Base-by-base conservation (phyloP, 2,888 invertebrate species). In the Lysandra bellargus region DNA sequence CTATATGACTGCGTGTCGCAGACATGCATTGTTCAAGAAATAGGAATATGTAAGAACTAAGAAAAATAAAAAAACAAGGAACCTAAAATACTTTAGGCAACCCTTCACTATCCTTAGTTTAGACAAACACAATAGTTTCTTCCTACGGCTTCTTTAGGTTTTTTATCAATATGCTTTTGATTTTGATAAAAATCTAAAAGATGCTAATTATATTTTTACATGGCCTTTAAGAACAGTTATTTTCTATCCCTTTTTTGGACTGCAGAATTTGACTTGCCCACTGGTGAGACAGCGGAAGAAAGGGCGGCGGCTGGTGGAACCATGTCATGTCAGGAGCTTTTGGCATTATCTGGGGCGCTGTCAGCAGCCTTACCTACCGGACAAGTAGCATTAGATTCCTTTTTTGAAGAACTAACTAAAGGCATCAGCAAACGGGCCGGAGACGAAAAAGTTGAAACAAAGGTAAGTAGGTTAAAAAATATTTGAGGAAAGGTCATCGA, bases 361-460 rank as follows among this genome's bases (percentile, higher is more conserved):
- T 98, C 98, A 82, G 98, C 98, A 0, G 98, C 98, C 0, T 91
- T 98, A 81, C 98, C 98, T 2, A 98, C 98, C 4, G 98, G 98
- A 33, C 98, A 97, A 89, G 96, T 97, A 73, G 97, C 97, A 17
- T 91, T 98, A 78, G 97, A 98, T 87, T 97, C 97, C 0, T 97
- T 98, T 90, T 97, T 98, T 86, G 96, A 96, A 86, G 97, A 97
- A 78, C 93, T 98, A 76, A 97, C 97, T 12, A 97, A 97, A 87
- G 97, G 97, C 83, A 96, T 96, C 84, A 92, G 92, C 82, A 95
- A 95, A 82, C 86, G 95, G 80, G 92, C 94, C 6, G 93, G 93
- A 1, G 94, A 93, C 9, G 94, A 93, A 77, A 95, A 93, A 82
- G 81, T 83, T 78, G 94, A 93, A 81, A 87, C 91, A 0, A 92